phyloP scores from a whole-genome alignment of 2,888 invertebrate species.

The Himalopsyche tibetana region DNA sequence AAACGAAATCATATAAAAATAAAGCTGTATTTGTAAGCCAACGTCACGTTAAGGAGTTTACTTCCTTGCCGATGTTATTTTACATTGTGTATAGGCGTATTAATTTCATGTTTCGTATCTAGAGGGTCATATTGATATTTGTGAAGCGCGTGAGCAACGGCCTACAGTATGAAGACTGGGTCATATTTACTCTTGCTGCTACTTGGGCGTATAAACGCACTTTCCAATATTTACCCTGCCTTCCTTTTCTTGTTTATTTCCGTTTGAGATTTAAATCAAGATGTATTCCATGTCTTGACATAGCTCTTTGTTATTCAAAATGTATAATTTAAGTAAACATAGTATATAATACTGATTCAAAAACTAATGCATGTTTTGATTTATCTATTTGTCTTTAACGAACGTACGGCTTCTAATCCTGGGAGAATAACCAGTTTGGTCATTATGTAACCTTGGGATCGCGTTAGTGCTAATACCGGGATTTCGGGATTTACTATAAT shows the following conservation, averaged over 20 bases:
- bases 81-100: not conserved
- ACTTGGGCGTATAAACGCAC: not conserved
- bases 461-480: too few relatives aligned
- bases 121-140: not conserved
- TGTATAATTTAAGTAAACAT: too few relatives aligned
- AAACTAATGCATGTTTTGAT: too few relatives aligned
- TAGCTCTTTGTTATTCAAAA: too few relatives aligned
- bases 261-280: not conserved
- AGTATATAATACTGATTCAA: too few relatives aligned
- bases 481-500: too few relatives aligned
- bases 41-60: not conserved
- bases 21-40: too few relatives aligned
- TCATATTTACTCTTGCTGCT: slow-evolving; percentile 8
- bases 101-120: not conserved
- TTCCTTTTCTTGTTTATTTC: not conserved
- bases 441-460: too few relatives aligned
- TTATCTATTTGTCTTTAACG: too few relatives aligned
- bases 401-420: too few relatives aligned
- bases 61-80: not conserved
- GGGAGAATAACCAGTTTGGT: too few relatives aligned
- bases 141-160: not conserved
- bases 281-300: not conserved
- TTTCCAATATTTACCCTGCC: not conserved
- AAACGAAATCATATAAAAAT: too few relatives aligned
- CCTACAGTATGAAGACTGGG: not conserved